Percentiles rank a stretch among this genome's conserved stretches.
Evolutionary conservation across 2,113 vertebrate species (phyloP).

Genomic region (Otus sunia): DNA sequence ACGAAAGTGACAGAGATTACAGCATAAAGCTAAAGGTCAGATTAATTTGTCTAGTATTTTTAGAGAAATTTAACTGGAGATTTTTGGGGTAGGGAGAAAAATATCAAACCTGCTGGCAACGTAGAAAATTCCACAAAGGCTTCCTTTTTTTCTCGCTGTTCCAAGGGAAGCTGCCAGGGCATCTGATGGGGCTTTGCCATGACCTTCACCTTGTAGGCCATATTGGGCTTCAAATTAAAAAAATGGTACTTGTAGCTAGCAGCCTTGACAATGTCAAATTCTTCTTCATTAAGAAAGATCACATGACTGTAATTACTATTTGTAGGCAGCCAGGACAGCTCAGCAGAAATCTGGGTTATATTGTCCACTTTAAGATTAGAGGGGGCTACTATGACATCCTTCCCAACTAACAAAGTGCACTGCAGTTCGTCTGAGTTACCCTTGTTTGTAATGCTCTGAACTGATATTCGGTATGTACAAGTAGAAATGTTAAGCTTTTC

Average conservation of each 20-base stretch:
- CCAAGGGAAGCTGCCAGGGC: conserved; percentile 96
- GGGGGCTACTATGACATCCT: conserved; percentile 92
- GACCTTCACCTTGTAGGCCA: conserved; percentile 89
- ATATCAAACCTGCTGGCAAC: conserved; percentile 87
- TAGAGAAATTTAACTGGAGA: neutral
- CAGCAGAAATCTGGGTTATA: conserved; percentile 87
- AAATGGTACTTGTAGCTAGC: conserved; percentile 91
- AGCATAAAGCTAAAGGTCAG: neutral
- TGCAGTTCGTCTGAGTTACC: conserved; percentile 90
- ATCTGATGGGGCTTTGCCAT: conserved; percentile 94
- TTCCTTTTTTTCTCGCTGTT: conserved; percentile 92
- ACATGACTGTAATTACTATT: conserved; percentile 97
- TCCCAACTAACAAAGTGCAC: conserved; percentile 93
- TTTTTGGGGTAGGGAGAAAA: neutral
- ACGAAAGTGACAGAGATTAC: neutral
- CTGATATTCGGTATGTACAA: conserved; percentile 88
- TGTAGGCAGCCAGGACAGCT: conserved; percentile 93
- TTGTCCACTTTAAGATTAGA: conserved; percentile 88
- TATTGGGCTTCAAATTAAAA: conserved; percentile 89
- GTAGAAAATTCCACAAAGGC: conserved; percentile 94
- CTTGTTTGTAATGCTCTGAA: conserved; percentile 89
- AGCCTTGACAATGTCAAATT: conserved; percentile 89
- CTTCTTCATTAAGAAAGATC: conserved; percentile 92
- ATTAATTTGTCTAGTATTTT: neutral
- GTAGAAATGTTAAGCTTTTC: conserved; percentile 91